Evolutionary conservation across 2,888 invertebrate genomes (phyloP).

Genomic region (Lissocephala sabroskyi): DNA sequence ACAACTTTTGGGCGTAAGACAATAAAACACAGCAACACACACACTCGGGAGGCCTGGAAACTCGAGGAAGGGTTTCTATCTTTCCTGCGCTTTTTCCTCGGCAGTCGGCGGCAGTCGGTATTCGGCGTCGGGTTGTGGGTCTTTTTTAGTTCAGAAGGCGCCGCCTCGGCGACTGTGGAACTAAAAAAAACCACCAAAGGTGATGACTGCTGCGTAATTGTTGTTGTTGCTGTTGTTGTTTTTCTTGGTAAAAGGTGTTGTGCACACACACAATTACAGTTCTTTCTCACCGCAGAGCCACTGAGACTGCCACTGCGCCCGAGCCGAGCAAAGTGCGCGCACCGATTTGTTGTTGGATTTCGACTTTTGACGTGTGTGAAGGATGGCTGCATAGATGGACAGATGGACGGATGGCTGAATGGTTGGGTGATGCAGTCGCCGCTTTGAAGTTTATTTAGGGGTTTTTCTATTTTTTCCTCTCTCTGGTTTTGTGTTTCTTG

Average conservation of each 20-base stretch:
- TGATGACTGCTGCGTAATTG: constrained; percentile 63
- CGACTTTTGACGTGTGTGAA: constrained; percentile 22
- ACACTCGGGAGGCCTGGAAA: no score
- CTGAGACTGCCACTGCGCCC: background rate
- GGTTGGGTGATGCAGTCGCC: background rate
- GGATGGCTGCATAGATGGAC: background rate
- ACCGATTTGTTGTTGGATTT: constrained; percentile 28
- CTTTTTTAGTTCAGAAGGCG: constrained; percentile 60
- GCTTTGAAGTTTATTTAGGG: constrained; percentile 33
- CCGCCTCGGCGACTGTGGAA: constrained; percentile 28
- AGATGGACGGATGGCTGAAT: no score
- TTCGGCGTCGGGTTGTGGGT: constrained; percentile 26
- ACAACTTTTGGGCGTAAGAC: constrained; percentile 53
- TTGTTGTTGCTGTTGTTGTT: constrained; percentile 57
- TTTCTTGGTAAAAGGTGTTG: constrained; percentile 64
- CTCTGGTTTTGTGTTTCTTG: background rate
- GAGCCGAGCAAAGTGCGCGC: background rate
- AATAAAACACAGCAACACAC: constrained; percentile 38
- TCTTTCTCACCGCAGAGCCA: constrained; percentile 36
- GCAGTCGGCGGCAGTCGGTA: no score
- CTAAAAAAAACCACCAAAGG: constrained; percentile 53
- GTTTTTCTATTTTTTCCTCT: no score
- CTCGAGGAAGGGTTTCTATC: constrained; percentile 9
- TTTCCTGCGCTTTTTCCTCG: background rate
- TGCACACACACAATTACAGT: constrained; percentile 40